Percentiles rank a stretch among this genome's conserved stretches.
Evolutionary conservation across 2,888 invertebrate species (phyloP).

Genomic region (Gonocerus acuteangulatus): DNA sequence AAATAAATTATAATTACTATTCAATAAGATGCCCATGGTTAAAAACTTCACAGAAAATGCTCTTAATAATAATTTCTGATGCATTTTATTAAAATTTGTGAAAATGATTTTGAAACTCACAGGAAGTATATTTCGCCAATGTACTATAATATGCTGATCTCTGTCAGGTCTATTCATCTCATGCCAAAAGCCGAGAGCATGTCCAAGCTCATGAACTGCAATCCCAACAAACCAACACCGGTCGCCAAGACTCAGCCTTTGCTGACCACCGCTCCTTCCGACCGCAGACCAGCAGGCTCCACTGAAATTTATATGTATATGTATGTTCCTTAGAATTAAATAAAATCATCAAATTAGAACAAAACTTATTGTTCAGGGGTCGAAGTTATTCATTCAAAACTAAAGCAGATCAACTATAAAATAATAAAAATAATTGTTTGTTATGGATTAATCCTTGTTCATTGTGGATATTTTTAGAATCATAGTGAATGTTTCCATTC

Average conservation of each 20-base stretch:
- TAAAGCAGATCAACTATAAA: too few relatives aligned
- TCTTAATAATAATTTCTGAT: too few relatives aligned
- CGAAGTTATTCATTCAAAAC: neutral
- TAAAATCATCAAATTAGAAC: too few relatives aligned
- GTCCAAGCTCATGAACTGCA: constrained; percentile 47
- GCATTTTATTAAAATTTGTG: too few relatives aligned
- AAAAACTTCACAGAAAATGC: too few relatives aligned
- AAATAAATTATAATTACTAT: too few relatives aligned
- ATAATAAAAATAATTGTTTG: too few relatives aligned
- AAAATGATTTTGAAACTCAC: constrained; percentile 36
- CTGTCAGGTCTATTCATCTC: constrained; percentile 47
- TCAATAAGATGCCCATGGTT: too few relatives aligned
- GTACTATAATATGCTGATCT: constrained; percentile 44
- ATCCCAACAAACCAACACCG: constrained; percentile 46
- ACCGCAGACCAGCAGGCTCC: constrained; percentile 41
- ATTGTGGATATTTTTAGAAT: too few relatives aligned
- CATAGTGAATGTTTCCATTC: too few relatives aligned
- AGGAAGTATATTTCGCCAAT: constrained; percentile 43
- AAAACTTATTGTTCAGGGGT: neutral
- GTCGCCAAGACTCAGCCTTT: constrained; percentile 46
- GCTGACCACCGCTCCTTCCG: constrained; percentile 47
- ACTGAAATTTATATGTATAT: constrained; percentile 36
- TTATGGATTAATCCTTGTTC: too few relatives aligned
- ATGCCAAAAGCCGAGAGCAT: constrained; percentile 47
- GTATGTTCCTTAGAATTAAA: too few relatives aligned